These are phyloP conservation scores for Clarias fuscus DNA, from an alignment of 2,797 vertebrate genomes.

Conservation along the genomic window DNA sequence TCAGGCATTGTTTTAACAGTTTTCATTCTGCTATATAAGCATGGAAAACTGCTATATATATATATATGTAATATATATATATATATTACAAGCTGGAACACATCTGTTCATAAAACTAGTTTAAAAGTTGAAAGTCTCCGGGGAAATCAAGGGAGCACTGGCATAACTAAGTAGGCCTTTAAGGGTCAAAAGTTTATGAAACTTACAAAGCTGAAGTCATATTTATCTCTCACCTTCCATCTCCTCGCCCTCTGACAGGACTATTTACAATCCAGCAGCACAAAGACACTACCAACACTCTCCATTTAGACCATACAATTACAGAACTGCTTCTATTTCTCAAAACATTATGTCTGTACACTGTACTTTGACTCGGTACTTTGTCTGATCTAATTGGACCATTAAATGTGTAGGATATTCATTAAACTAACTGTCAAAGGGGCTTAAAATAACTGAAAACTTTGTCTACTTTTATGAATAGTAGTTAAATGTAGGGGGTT, in stretches of 20 bases:
- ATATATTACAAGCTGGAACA: conserved; percentile 13
- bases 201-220: conserved; percentile 72
- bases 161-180: conserved; percentile 67
- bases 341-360: conserved; percentile 22
- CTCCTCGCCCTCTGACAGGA: conserved; percentile 57
- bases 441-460: conserved; percentile 14
- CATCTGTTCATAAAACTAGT: conserved; percentile 54
- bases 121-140: conserved; percentile 61
- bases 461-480: conserved; percentile 28
- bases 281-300: conserved; percentile 51
- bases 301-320: conserved; percentile 39
- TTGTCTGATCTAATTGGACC: not conserved
- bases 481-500: conserved; percentile 41
- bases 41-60: not conserved
- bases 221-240: conserved; percentile 72
- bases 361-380: not conserved
- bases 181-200: conserved; percentile 77
- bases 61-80: not conserved
- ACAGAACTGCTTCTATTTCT: conserved; percentile 19
- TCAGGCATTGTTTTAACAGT: conserved; percentile 51
- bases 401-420: conserved; percentile 21
- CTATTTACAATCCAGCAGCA: conserved; percentile 68
- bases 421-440: conserved; percentile 19
- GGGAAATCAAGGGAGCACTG: conserved; percentile 66
- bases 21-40: conserved; percentile 47